Evolutionary conservation across 2,113 vertebrate species (phyloP).

Genomic region (Poicephalus gulielmi): DNA sequence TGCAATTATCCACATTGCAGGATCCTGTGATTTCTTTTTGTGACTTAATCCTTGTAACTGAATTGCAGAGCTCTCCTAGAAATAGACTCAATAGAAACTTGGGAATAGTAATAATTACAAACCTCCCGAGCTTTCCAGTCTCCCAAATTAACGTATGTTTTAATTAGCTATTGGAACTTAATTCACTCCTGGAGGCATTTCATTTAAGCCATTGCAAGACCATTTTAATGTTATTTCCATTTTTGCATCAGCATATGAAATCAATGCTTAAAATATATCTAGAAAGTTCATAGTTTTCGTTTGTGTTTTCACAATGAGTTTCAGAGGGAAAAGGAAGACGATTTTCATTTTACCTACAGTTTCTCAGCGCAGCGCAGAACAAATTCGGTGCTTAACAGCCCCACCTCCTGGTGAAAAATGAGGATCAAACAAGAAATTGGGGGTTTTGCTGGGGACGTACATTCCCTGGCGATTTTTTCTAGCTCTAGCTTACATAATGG

Average conservation of each 20-base stretch:
- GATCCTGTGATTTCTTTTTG: not conserved
- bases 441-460: not conserved
- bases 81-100: constrained; percentile 21
- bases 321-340: not conserved
- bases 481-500: not conserved
- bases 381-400: constrained; percentile 57
- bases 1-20: not conserved
- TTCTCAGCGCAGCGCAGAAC: not conserved
- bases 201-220: constrained; percentile 2
- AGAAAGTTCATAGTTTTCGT: not conserved
- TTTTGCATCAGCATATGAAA: not conserved
- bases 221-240: not conserved
- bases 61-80: constrained; percentile 18
- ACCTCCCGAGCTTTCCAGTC: constrained; percentile 30
- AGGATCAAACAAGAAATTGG: not conserved
- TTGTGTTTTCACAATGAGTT: not conserved
- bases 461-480: not conserved
- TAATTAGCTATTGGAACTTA: constrained; percentile 54
- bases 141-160: constrained; percentile 45
- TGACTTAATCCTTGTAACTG: not conserved
- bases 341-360: not conserved
- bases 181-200: constrained; percentile 5
- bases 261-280: constrained; percentile 8
- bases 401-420: constrained; percentile 62
- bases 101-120: constrained; percentile 62